These are phyloP conservation scores for Chironomus striatipennis DNA, from an alignment of 1,140 invertebrate species.

Conservation along the genomic window DNA sequence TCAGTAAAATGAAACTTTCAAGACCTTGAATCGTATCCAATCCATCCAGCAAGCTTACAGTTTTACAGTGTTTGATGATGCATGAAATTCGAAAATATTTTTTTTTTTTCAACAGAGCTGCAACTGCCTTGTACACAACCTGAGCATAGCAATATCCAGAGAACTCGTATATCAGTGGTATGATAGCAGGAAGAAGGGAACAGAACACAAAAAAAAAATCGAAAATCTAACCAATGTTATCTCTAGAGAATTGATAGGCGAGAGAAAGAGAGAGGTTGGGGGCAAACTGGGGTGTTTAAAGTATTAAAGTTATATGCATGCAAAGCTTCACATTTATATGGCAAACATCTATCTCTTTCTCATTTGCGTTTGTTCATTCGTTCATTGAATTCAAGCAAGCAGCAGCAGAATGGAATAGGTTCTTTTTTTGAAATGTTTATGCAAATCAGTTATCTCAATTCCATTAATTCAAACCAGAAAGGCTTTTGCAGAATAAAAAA, in stretches of 20 bases:
- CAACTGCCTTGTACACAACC: background rate
- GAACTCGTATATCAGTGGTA: background rate
- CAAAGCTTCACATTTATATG: too few species aligned
- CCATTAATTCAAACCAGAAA: slow-evolving; percentile 21
- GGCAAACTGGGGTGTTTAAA: background rate
- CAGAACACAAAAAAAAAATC: background rate
- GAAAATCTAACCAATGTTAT: background rate
- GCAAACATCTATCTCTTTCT: slow-evolving; percentile 6
- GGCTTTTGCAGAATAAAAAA: slow-evolving; percentile 6
- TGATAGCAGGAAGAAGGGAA: background rate
- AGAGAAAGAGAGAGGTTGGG: background rate
- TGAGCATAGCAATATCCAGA: background rate
- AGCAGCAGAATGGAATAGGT: background rate
- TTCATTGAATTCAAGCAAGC: slow-evolving; percentile 2
- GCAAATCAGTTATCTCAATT: slow-evolving; percentile 23
- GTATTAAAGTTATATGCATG: background rate
- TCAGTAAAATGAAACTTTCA: background rate
- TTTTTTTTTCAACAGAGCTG: background rate
- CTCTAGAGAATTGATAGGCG: slow-evolving; percentile 19
- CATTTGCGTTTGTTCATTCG: slow-evolving; percentile 3
- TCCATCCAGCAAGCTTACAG: background rate
- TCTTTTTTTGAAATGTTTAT: slow-evolving; percentile 21
- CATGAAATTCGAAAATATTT: background rate
- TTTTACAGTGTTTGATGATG: slow-evolving; percentile 12
- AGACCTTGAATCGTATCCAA: slow-evolving; percentile 19